A percentile compares a stretch with the other conserved stretches of the same genome.
phyloP scores from a whole-genome alignment of 2,888 invertebrate genomes.

The Hydrotaea diabolus region DNA sequence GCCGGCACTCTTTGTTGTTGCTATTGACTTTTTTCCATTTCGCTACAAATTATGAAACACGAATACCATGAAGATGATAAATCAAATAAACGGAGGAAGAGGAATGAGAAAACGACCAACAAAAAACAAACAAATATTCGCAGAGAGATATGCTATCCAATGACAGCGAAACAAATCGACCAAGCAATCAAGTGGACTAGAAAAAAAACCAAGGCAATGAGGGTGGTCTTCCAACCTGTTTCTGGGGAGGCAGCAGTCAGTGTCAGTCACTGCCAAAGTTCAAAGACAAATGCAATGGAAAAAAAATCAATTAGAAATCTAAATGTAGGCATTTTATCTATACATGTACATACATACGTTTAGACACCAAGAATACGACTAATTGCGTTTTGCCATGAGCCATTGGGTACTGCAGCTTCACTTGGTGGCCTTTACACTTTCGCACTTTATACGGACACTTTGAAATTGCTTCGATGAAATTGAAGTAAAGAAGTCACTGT shows the following conservation, averaged over 20 bases:
- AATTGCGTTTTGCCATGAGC: background rate
- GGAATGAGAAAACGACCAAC: background rate
- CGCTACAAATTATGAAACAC: constrained; percentile 29
- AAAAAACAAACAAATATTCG: background rate
- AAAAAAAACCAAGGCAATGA: background rate
- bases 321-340: no score
- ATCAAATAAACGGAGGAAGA: background rate
- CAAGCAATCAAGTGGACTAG: constrained; percentile 8
- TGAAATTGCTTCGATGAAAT: background rate
- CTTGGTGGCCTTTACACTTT: no score
- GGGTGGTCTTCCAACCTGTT: constrained; percentile 62
- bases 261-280: constrained; percentile 10
- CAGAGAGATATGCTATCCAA: constrained; percentile 29
- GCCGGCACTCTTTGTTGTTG: constrained; percentile 58
- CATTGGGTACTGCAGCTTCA: no score
- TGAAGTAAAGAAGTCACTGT: background rate
- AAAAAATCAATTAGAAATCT: constrained; percentile 52
- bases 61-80: background rate
- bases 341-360: no score
- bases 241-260: constrained; percentile 24
- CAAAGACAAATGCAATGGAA: constrained; percentile 25
- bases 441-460: no score
- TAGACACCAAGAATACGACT: no score
- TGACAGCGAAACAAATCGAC: constrained; percentile 13
- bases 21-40: constrained; percentile 36